Evolutionary conservation across 92 coral and sea anemone species (phyloP).

Genomic region (Plumapathes pennacea): DNA sequence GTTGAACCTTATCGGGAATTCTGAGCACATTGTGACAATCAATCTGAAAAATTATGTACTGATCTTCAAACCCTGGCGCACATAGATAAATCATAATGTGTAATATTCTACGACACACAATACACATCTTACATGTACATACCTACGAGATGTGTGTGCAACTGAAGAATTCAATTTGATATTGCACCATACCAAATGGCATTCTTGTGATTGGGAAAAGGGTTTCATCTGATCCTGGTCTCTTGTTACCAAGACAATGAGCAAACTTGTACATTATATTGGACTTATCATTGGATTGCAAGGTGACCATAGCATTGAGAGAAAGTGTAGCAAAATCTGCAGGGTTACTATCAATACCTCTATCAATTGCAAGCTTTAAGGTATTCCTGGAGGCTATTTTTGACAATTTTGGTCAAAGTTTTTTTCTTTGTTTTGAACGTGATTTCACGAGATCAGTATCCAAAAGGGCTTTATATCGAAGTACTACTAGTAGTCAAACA

Average conservation of each 20-base stretch:
- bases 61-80: conserved; percentile 35
- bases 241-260: conserved; percentile 16
- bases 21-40: conserved; percentile 75
- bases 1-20: conserved; percentile 62
- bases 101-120: not conserved
- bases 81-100: conserved; percentile 14
- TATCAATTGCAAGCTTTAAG: too few relatives aligned
- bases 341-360: conserved; percentile 38
- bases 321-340: conserved; percentile 24
- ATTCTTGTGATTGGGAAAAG: conserved; percentile 39
- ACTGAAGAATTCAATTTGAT: conserved; percentile 57
- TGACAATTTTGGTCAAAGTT: too few relatives aligned
- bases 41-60: too few relatives aligned
- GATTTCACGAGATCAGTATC: too few relatives aligned
- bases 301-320: conserved; percentile 29
- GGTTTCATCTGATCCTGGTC: conserved; percentile 18
- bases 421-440: too few relatives aligned
- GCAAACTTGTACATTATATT: conserved; percentile 63
- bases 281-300: conserved; percentile 31
- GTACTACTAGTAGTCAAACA: too few relatives aligned
- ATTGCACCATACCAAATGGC: conserved; percentile 80
- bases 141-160: conserved; percentile 61
- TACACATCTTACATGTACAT: not conserved
- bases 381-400: too few relatives aligned
- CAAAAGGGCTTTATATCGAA: too few relatives aligned